These are phyloP conservation scores for Rhagologus leucostigma DNA, from an alignment of 2,113 vertebrate genomes.

Conservation along the genomic window DNA sequence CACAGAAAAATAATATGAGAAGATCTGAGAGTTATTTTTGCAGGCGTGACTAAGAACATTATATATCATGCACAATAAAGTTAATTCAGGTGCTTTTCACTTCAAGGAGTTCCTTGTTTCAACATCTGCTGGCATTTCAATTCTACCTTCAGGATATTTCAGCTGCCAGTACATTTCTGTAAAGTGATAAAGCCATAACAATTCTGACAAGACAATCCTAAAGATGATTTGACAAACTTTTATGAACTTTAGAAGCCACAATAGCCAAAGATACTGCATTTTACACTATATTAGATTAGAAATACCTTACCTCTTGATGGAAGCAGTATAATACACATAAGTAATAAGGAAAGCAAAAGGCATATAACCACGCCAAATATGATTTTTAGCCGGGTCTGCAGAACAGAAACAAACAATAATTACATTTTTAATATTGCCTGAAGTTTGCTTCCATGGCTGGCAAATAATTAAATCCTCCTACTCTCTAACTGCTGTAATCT, in stretches of 20 bases:
- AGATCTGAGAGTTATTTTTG: slow-evolving; percentile 10
- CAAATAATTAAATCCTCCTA: slow-evolving; percentile 25
- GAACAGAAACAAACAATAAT: slow-evolving; percentile 61
- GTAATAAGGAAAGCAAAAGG: slow-evolving; percentile 68
- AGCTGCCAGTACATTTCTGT: slow-evolving; percentile 41
- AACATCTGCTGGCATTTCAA: slow-evolving; percentile 34
- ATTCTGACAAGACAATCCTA: slow-evolving; percentile 32
- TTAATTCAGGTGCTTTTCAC: slow-evolving; percentile 33
- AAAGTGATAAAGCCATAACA: slow-evolving; percentile 10
- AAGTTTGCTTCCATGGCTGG: background rate
- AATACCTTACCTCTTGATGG: slow-evolving; percentile 74
- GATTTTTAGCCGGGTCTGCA: slow-evolving; percentile 76
- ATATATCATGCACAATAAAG: background rate
- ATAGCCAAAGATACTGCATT: background rate
- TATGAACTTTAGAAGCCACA: background rate
- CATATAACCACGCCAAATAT: slow-evolving; percentile 66
- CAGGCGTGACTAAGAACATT: slow-evolving; percentile 23
- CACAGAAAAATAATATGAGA: background rate
- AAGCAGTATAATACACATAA: slow-evolving; percentile 72
- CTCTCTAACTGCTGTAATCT: slow-evolving; percentile 38
- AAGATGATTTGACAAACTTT: slow-evolving; percentile 17
- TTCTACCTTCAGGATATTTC: slow-evolving; percentile 55
- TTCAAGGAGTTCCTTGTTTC: slow-evolving; percentile 52
- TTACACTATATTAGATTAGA: slow-evolving; percentile 17
- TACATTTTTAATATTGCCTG: background rate